A percentile compares a stretch with the other conserved stretches of the same genome.
Evolutionary conservation across 2,113 vertebrate genomes (phyloP).

Genomic region (Podiceps cristatus): DNA sequence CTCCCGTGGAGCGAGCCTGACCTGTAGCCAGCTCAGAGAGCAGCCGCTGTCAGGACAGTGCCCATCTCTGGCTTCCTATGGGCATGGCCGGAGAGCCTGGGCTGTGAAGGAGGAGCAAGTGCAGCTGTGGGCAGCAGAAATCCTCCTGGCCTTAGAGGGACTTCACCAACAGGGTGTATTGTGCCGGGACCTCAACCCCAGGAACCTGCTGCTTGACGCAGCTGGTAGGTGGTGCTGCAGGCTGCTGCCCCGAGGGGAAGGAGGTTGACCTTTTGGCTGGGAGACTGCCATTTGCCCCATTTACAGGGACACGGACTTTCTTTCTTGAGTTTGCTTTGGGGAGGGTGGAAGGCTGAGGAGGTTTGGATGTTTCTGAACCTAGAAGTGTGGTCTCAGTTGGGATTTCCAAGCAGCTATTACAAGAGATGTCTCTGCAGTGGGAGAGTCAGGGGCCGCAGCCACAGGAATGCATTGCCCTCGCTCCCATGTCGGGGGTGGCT

Average conservation of each 20-base stretch:
- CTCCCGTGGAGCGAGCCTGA: neutral
- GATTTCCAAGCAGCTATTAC: neutral
- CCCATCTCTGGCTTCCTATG: neutral
- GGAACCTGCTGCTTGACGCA: conserved; percentile 90
- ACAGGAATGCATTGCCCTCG: neutral
- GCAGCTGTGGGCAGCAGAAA: conserved; percentile 91
- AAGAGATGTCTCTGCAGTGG: neutral
- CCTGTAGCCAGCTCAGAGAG: neutral
- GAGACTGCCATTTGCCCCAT: neutral
- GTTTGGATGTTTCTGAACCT: neutral
- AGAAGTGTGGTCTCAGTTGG: neutral
- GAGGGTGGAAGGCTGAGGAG: neutral
- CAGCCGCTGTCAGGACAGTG: neutral
- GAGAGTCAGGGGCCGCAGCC: neutral
- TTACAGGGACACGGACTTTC: neutral
- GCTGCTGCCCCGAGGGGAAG: accelerated
- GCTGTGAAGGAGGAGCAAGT: conserved; percentile 86
- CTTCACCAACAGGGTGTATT: conserved; percentile 95
- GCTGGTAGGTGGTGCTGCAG: conserved; percentile 77
- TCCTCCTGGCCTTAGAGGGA: conserved; percentile 90
- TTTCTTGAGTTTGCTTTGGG: neutral
- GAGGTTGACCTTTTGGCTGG: neutral
- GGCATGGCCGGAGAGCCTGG: conserved; percentile 57
- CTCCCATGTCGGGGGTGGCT: accelerated
- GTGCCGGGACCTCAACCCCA: conserved; percentile 95